Conservation (phyloP, 2,113 vertebrate species). For the Toxotes jaculatrix region DNA sequence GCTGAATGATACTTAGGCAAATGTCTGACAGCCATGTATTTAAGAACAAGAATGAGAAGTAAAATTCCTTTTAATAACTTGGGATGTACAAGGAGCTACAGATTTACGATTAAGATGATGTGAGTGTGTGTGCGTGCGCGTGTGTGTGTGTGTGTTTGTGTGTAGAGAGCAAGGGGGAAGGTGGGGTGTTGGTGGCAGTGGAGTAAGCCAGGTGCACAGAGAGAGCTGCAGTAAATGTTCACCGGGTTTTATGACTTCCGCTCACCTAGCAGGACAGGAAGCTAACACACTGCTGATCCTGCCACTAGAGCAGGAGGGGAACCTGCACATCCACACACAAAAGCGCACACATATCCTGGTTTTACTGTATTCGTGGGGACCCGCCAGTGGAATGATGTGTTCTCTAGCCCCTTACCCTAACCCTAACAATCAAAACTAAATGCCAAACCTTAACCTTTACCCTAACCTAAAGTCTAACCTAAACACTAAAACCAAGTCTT, state of each 20-base stretch:
- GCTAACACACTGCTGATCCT: slow-evolving; percentile 52
- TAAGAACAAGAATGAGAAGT: background rate
- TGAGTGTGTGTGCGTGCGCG: slow-evolving; percentile 42
- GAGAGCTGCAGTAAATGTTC: slow-evolving; percentile 88
- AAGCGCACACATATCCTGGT: background rate
- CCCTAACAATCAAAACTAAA: too few species aligned
- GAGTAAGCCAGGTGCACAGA: slow-evolving; percentile 89
- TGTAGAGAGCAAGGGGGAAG: slow-evolving; percentile 67
- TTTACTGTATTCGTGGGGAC: too few species aligned
- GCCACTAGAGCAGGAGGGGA: slow-evolving; percentile 14
- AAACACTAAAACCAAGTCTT: too few species aligned
- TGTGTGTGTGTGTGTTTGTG: slow-evolving; percentile 37
- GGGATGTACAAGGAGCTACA: slow-evolving; percentile 26
- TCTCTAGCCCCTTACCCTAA: too few species aligned
- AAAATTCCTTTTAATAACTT: slow-evolving; percentile 33
- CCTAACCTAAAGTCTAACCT: too few species aligned
- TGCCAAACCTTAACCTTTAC: too few species aligned
- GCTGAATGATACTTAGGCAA: slow-evolving; percentile 3
- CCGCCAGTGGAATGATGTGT: too few species aligned
- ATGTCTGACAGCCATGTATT: slow-evolving; percentile 1
- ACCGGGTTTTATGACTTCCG: slow-evolving; percentile 92
- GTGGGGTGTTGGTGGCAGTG: slow-evolving; percentile 80
- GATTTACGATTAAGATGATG: slow-evolving; percentile 30
- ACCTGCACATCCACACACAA: background rate
- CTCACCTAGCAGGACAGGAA: slow-evolving; percentile 85